Base-by-base conservation (phyloP, 1,140 invertebrate genomes). In the Dufourea novaeangliae region DNA sequence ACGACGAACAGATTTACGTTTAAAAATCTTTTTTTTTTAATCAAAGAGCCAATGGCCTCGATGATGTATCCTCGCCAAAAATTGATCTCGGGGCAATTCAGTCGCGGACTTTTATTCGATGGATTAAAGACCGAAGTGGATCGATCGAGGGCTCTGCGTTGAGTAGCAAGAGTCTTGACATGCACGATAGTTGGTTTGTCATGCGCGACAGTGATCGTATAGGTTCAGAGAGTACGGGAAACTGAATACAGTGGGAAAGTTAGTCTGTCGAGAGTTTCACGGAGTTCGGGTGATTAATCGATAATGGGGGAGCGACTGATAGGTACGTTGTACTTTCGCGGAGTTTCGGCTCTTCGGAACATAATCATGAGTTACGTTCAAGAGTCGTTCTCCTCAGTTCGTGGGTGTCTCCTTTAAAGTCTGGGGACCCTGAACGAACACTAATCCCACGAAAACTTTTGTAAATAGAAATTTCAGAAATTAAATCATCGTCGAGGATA, bases 281-380 rank as follows among this genome's bases (percentile, higher is more conserved):
- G 12, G 67, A 78, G 74, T 82, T 63, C 22, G 44, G 41, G 46
- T 83, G 81, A 83, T 83, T 83, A 82, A 83, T 83, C 79, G 75
- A 82, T 82, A 82, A 78, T 39, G 56, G n/a, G 56, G 20, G 25
- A 14, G 10, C 61, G 37, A 67, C 20, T 11, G 50, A 67, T 17
- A 44, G n/a, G n/a, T n/a, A n/a, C n/a, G 63, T 57, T 63, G 8
- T 27, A 17, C 14, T 25, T 25, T 41, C 34, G 12, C 10, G 8
- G 12, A 39, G 25, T 62, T 10, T 22, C 2, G 17, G 5, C 41
- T 52, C 44, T 72, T 62, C 37, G 39, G 11, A 37, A 11, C 17
- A 32, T 22, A 61, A 63, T 52, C 11, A 1, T 20, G 52, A 20
- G 20, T 14, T 34, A 57, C 52, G 29, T 22, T 44, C 37, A 27